Conservation (phyloP, 2,113 vertebrate species). For the Bothrops jararaca region DNA sequence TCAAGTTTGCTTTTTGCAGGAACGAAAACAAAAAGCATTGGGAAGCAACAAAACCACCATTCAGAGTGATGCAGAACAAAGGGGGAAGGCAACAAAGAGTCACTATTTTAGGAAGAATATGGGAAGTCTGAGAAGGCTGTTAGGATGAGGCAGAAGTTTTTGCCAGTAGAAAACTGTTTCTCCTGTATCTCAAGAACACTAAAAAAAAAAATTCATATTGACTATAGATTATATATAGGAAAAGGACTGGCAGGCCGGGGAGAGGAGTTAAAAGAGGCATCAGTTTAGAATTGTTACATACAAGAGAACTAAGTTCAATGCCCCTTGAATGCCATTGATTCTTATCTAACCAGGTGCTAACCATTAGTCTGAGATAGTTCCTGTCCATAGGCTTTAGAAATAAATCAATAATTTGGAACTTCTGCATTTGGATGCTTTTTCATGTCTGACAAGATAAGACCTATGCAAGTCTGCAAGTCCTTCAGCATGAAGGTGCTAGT, state of each 20-base stretch:
- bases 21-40: background rate
- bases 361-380: background rate
- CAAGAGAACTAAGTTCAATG: background rate
- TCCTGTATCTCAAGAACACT: background rate
- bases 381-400: background rate
- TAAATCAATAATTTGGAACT: background rate
- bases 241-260: background rate
- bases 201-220: background rate
- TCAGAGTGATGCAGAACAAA: background rate
- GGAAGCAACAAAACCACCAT: background rate
- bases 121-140: background rate
- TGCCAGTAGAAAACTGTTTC: background rate
- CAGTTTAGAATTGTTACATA: too few species aligned
- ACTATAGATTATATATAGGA: background rate
- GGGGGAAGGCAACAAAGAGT: background rate
- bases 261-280: background rate
- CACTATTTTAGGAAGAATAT: background rate
- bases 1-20: background rate
- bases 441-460: background rate
- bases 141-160: background rate
- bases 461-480: background rate
- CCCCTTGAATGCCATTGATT: background rate
- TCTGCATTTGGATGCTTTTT: background rate
- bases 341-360: background rate
- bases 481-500: background rate